Percentiles rank a stretch among this genome's conserved stretches.
Conservation (phyloP, 2,113 vertebrate genomes). For the Anguilla rostrata region DNA sequence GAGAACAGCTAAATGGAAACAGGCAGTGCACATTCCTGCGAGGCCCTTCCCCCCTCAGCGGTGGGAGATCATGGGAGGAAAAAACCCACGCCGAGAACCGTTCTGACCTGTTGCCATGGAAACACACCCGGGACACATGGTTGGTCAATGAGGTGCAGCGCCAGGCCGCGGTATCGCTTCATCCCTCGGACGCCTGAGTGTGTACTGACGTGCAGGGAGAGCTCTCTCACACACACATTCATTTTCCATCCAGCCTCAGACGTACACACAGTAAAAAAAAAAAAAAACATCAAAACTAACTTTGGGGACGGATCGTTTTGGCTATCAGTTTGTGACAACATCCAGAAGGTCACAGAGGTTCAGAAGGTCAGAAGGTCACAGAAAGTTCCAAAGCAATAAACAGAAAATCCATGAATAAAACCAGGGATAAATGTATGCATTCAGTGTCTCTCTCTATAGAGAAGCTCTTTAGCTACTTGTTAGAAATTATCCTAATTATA, state of each 20-base stretch:
- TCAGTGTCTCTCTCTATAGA: too few species aligned
- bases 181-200: background rate
- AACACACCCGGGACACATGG: background rate
- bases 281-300: too few species aligned
- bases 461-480: too few species aligned
- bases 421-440: too few species aligned
- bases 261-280: too few species aligned
- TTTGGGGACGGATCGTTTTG: too few species aligned
- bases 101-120: constrained; percentile 28
- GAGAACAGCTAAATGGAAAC: constrained; percentile 15
- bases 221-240: background rate
- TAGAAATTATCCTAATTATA: too few species aligned
- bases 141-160: background rate
- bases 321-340: too few species aligned
- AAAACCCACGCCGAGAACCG: constrained; percentile 3
- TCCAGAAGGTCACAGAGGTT: too few species aligned
- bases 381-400: too few species aligned
- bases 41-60: constrained; percentile 41
- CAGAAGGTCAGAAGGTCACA: too few species aligned
- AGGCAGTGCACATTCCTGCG: constrained; percentile 57
- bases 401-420: too few species aligned
- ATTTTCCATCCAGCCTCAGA: background rate
- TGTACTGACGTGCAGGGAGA: background rate
- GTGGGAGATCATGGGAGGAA: constrained; percentile 48
- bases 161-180: background rate